Conservation (phyloP, 2,888 invertebrate genomes). For the Stegophylla sp. region DNA sequence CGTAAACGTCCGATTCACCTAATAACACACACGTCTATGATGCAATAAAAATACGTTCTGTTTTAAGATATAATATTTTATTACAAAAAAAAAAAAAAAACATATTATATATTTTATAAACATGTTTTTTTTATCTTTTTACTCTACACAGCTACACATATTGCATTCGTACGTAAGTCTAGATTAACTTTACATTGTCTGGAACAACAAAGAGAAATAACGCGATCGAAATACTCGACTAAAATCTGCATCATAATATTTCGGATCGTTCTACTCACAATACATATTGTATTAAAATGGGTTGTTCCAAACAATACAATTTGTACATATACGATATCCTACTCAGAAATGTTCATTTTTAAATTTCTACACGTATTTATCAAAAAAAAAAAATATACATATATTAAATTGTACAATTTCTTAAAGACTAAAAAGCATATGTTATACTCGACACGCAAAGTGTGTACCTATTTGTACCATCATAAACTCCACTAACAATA, state of each 20-base stretch:
- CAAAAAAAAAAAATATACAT: background rate
- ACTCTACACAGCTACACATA: background rate
- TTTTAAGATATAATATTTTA: background rate
- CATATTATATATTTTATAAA: background rate
- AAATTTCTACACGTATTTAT: background rate
- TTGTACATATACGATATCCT: slow-evolving; percentile 15
- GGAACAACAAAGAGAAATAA: slow-evolving; percentile 9
- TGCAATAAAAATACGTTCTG: too few species aligned
- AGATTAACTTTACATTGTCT: background rate
- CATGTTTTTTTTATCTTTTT: too few species aligned
- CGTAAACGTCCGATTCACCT: too few species aligned
- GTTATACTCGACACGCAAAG: background rate
- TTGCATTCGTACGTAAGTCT: background rate
- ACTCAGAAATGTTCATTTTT: background rate
- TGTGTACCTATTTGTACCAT: too few species aligned
- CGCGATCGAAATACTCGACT: background rate
- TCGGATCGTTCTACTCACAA: slow-evolving; percentile 8
- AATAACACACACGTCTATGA: too few species aligned
- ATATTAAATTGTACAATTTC: background rate
- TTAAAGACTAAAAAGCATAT: background rate
- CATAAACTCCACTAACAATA: too few species aligned
- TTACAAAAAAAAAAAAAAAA: background rate
- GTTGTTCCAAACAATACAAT: slow-evolving; percentile 10
- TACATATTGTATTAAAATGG: slow-evolving; percentile 10
- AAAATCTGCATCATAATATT: background rate